Conservation (phyloP, 2,888 invertebrate genomes). For the Stegana nigrithorax region DNA sequence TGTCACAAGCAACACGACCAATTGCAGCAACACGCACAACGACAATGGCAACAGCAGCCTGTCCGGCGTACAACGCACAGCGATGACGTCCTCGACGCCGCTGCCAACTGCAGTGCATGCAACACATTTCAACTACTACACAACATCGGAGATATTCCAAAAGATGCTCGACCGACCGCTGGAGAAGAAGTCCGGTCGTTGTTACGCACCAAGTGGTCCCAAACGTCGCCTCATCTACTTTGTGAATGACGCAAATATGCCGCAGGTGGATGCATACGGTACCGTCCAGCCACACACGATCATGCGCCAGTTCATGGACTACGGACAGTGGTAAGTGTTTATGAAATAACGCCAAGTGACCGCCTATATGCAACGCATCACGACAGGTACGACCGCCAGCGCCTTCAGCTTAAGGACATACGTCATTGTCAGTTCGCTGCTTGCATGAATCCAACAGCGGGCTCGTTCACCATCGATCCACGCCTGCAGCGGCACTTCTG, state of each 20-base stretch:
- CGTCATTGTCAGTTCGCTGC: conserved; percentile 94
- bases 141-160: conserved; percentile 91
- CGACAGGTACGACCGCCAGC: conserved; percentile 77
- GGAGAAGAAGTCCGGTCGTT: conserved; percentile 95
- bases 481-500: conserved; percentile 90
- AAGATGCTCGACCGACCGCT: conserved; percentile 89
- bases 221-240: conserved; percentile 88
- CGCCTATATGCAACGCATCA: too few species aligned
- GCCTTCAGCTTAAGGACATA: conserved; percentile 87
- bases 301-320: conserved; percentile 93
- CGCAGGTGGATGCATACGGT: conserved; percentile 93
- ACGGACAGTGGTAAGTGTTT: conserved; percentile 83
- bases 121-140: conserved; percentile 85
- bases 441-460: conserved; percentile 97
- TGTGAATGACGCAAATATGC: conserved; percentile 97
- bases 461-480: conserved; percentile 95
- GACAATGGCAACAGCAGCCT: conserved; percentile 16
- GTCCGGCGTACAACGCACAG: background rate
- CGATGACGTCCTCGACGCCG: conserved; percentile 70
- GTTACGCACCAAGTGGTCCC: conserved; percentile 88
- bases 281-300: conserved; percentile 97
- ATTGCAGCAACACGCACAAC: conserved; percentile 75
- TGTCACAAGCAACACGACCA: conserved; percentile 71
- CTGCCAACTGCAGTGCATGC: conserved; percentile 56
- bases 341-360: background rate